Evolutionary conservation across 2,888 invertebrate species (phyloP).

Genomic region (Tenthredo scrophulariae): DNA sequence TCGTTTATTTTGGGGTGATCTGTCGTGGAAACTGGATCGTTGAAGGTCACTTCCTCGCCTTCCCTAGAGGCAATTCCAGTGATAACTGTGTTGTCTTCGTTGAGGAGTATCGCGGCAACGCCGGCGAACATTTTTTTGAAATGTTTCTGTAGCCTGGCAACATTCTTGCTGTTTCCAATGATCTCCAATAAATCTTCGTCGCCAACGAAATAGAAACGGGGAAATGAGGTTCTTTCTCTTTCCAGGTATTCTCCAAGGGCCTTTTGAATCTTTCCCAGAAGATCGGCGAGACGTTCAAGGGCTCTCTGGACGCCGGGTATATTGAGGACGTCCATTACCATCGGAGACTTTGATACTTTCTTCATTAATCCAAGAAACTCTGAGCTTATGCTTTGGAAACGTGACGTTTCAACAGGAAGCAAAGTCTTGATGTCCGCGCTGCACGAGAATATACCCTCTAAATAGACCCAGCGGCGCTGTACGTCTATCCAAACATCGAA

Average conservation of each 20-base stretch:
- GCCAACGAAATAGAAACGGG: slow-evolving; percentile 99
- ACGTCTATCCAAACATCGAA: slow-evolving; percentile 99
- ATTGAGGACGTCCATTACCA: slow-evolving; percentile 99
- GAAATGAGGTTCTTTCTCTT: slow-evolving; percentile 98
- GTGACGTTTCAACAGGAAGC: slow-evolving; percentile 97
- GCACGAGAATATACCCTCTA: slow-evolving; percentile 99
- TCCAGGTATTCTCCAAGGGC: slow-evolving; percentile 99
- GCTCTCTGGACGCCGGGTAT: slow-evolving; percentile 97
- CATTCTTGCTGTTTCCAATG: slow-evolving; percentile 99
- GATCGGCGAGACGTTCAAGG: slow-evolving; percentile 96
- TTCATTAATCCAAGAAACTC: slow-evolving; percentile 99
- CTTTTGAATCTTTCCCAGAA: slow-evolving; percentile 99
- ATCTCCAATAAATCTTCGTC: slow-evolving; percentile 99
- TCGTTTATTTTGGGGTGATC: slow-evolving; percentile 99
- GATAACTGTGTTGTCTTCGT: slow-evolving; percentile 95
- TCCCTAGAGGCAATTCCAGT: slow-evolving; percentile 96
- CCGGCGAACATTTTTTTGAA: slow-evolving; percentile 99
- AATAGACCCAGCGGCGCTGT: slow-evolving; percentile 99
- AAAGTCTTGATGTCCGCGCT: slow-evolving; percentile 98
- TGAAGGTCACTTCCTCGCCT: slow-evolving; percentile 95
- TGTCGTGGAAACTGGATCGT: slow-evolving; percentile 91
- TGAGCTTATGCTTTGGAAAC: slow-evolving; percentile 98
- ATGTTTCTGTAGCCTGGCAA: slow-evolving; percentile 98
- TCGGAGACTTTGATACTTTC: slow-evolving; percentile 97
- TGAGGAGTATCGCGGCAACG: slow-evolving; percentile 95